Evolutionary conservation across 2,888 invertebrate species (phyloP).

Genomic region (Chloromyia formosa): DNA sequence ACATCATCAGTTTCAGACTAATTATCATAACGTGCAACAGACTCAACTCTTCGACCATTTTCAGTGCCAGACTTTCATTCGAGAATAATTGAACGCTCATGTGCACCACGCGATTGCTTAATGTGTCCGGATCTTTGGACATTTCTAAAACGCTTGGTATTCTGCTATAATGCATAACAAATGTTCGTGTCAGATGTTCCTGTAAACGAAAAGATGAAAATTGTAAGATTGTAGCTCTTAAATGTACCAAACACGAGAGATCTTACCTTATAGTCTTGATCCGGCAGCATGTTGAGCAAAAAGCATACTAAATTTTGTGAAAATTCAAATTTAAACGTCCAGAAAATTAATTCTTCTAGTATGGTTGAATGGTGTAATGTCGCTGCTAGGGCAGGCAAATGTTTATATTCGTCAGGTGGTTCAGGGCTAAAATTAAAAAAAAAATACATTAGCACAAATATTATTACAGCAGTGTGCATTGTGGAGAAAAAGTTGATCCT

Average conservation of each 20-base stretch:
- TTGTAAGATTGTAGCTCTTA: not conserved
- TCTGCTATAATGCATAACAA: constrained; percentile 95
- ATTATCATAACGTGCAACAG: constrained; percentile 93
- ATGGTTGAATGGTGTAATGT: constrained; percentile 83
- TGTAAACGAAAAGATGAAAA: constrained; percentile 54
- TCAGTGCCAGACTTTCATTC: constrained; percentile 88
- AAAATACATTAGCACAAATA: no score
- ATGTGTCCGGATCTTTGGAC: constrained; percentile 86
- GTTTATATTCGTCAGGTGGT: constrained; percentile 78
- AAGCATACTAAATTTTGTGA: constrained; percentile 96
- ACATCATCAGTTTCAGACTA: constrained; percentile 92
- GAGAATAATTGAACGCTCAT: constrained; percentile 97
- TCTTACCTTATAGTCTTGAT: constrained; percentile 88
- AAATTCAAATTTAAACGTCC: constrained; percentile 97
- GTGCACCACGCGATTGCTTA: constrained; percentile 96
- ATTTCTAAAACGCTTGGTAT: constrained; percentile 90
- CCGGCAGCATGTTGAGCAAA: constrained; percentile 92
- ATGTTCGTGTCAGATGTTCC: constrained; percentile 92
- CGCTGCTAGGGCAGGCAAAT: constrained; percentile 81
- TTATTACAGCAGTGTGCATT: no score
- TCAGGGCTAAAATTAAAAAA: constrained; percentile 65
- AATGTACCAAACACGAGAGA: not conserved
- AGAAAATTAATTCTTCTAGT: constrained; percentile 95
- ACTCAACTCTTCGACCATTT: constrained; percentile 90
- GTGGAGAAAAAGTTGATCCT: no score